Evolutionary conservation across 2,888 invertebrate species (phyloP).

Genomic region (Hemithea aestivaria): DNA sequence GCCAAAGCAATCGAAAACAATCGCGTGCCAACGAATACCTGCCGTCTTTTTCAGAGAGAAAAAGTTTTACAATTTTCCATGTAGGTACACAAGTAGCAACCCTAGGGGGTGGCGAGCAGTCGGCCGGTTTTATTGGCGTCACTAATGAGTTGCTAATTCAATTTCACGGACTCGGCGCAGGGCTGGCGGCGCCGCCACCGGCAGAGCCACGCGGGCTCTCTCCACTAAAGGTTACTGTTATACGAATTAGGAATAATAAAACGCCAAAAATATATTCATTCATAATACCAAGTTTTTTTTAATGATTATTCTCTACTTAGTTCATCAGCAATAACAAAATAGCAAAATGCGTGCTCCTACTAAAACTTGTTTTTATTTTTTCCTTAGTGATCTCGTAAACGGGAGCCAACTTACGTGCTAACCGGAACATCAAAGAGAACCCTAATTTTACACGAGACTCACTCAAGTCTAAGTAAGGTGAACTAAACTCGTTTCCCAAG

Average conservation of each 20-base stretch:
- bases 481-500: slow-evolving; percentile 8
- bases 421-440: slow-evolving; percentile 4
- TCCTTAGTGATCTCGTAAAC: too few relatives aligned
- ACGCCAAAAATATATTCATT: too few relatives aligned
- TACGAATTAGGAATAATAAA: slow-evolving; percentile 6
- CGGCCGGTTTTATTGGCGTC: slow-evolving; percentile 73
- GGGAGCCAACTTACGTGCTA: too few relatives aligned
- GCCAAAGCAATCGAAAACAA: too few relatives aligned
- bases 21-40: too few relatives aligned
- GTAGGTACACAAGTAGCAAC: slow-evolving; percentile 18
- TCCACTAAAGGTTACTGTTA: background rate
- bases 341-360: too few relatives aligned
- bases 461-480: background rate
- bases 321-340: too few relatives aligned
- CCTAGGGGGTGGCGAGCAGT: slow-evolving; percentile 36
- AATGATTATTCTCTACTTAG: too few relatives aligned
- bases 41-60: too few relatives aligned
- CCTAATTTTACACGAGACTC: background rate
- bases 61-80: too few relatives aligned
- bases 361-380: too few relatives aligned
- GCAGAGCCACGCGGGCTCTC: slow-evolving; percentile 5
- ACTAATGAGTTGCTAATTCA: slow-evolving; percentile 79
- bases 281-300: too few relatives aligned
- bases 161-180: slow-evolving; percentile 69
- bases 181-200: slow-evolving; percentile 32